Evolutionary conservation across 2,888 invertebrate genomes (phyloP).

Genomic region (Apamea crenata): DNA sequence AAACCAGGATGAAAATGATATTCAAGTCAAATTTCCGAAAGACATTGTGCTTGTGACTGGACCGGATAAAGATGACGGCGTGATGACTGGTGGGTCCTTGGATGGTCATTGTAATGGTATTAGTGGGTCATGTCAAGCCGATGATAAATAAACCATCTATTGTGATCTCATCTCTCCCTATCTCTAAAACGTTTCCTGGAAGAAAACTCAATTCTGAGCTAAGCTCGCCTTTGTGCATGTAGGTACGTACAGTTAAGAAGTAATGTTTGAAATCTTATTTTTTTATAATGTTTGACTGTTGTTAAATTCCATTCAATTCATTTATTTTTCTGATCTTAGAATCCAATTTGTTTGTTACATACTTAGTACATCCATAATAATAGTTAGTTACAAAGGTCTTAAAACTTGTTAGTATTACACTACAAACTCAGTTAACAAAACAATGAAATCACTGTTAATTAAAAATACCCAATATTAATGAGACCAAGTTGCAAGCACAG

Average conservation of each 20-base stretch:
- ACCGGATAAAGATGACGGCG: too few relatives aligned
- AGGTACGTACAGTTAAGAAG: neutral
- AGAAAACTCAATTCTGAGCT: neutral
- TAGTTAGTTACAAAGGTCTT: too few relatives aligned
- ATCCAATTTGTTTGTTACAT: neutral
- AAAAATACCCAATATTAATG: too few relatives aligned
- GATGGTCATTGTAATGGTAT: neutral
- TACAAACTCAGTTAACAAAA: too few relatives aligned
- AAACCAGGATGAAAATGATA: neutral
- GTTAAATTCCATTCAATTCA: neutral
- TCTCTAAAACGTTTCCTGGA: neutral
- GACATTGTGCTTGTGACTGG: neutral
- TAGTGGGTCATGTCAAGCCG: neutral
- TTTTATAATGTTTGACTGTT: too few relatives aligned
- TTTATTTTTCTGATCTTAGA: neutral
- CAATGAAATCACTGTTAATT: too few relatives aligned
- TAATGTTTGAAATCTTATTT: neutral
- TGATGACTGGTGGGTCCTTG: accelerated
- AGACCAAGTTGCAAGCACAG: too few relatives aligned
- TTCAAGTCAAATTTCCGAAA: neutral
- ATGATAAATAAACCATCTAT: neutral
- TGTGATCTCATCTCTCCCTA: neutral
- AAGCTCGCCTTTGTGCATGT: neutral
- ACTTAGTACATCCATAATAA: neutral
- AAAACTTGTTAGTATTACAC: too few relatives aligned